Percentiles rank a stretch among this genome's conserved stretches.
Evolutionary conservation across 2,888 invertebrate species (phyloP).

Genomic region (Amblyjoppa proteus): DNA sequence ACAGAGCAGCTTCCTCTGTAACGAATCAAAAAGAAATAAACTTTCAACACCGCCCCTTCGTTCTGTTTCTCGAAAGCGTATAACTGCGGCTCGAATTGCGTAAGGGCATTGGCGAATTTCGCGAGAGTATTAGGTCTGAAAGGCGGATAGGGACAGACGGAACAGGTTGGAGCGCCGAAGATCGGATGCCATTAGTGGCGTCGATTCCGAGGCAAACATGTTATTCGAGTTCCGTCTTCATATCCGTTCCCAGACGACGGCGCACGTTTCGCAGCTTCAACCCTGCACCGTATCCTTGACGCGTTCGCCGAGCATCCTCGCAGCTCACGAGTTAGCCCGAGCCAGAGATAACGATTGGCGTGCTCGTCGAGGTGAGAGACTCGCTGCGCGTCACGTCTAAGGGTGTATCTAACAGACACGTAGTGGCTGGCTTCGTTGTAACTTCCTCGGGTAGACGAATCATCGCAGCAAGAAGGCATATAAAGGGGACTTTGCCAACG

Average conservation of each 20-base stretch:
- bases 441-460: conserved; percentile 33
- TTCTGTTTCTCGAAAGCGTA: neutral
- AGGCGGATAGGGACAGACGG: conserved; percentile 13
- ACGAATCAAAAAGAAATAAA: too few species aligned
- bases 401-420: conserved; percentile 7
- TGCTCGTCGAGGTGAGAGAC: conserved; percentile 60
- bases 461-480: conserved; percentile 10
- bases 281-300: neutral
- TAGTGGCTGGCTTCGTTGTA: conserved; percentile 27
- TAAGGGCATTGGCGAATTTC: conserved; percentile 25
- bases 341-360: conserved; percentile 48
- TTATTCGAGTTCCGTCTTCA: conserved; percentile 80
- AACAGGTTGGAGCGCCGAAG: conserved; percentile 61
- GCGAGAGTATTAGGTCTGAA: conserved; percentile 20
- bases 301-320: neutral
- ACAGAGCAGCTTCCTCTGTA: too few species aligned
- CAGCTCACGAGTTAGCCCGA: neutral
- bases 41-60: neutral
- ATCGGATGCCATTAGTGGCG: conserved; percentile 74
- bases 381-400: conserved; percentile 34
- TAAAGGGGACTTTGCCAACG: conserved; percentile 14
- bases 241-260: conserved; percentile 76
- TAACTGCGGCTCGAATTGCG: neutral
- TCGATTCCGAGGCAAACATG: conserved; percentile 77
- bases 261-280: conserved; percentile 17